phyloP scores from a whole-genome alignment of 2,797 vertebrate species.

The Sebastolobus altivelis region DNA sequence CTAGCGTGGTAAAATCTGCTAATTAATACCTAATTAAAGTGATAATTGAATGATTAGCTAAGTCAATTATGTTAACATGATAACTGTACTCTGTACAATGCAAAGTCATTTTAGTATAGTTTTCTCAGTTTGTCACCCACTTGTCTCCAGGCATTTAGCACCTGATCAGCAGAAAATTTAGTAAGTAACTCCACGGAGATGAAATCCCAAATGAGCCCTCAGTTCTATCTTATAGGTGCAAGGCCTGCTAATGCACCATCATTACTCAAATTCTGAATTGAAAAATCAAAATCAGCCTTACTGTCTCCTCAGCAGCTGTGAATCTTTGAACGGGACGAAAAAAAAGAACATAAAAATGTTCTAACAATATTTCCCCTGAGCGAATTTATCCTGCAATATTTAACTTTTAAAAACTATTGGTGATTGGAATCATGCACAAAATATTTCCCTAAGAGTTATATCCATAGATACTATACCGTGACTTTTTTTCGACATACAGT shows the following conservation, averaged over 20 bases:
- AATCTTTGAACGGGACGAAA: not conserved
- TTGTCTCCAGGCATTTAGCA: not conserved
- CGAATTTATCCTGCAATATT: not conserved
- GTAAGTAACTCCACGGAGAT: slow-evolving; percentile 5
- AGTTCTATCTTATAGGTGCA: slow-evolving; percentile 18
- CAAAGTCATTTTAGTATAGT: not conserved
- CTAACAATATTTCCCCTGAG: not conserved
- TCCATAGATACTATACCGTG: too few species aligned
- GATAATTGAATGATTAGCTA: not conserved
- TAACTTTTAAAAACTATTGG: not conserved
- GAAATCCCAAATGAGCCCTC: slow-evolving; percentile 13
- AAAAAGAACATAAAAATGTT: not conserved
- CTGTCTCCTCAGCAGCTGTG: not conserved
- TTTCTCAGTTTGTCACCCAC: slow-evolving; percentile 4
- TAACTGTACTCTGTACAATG: too few species aligned
- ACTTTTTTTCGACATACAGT: too few species aligned
- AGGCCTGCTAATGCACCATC: slow-evolving; percentile 7
- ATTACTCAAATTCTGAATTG: slow-evolving; percentile 14
- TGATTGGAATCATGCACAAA: not conserved
- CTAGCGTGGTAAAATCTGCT: not conserved
- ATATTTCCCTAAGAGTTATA: not conserved
- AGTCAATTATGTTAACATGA: not conserved
- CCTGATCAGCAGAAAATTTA: slow-evolving; percentile 34
- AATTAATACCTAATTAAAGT: not conserved
- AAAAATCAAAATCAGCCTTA: slow-evolving; percentile 6